These are phyloP conservation scores for Patiria pectinifera DNA, from an alignment of 53 echinoderm and acorn worm species.

Conservation along the genomic window DNA sequence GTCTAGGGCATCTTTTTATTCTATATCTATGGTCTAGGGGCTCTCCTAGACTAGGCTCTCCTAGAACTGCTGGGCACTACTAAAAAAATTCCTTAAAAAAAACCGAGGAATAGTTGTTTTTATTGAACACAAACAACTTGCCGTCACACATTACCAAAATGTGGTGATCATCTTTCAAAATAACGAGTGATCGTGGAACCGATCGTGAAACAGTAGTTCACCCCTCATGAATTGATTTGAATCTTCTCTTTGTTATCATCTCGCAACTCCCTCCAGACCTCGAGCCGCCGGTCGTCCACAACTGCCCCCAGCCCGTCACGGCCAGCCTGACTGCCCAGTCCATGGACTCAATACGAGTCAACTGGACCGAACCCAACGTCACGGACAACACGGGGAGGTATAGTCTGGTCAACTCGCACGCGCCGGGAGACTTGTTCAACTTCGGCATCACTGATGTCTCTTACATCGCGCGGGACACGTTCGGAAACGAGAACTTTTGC, in stretches of 20 bases:
- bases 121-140: too few species aligned
- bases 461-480: slow-evolving; percentile 57
- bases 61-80: too few species aligned
- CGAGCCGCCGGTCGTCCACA: slow-evolving; percentile 63
- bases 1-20: too few species aligned
- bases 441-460: slow-evolving; percentile 49
- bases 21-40: too few species aligned
- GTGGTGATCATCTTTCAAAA: too few species aligned
- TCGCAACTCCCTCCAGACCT: slow-evolving; percentile 37
- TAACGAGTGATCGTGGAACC: too few species aligned
- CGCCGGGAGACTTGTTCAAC: slow-evolving; percentile 55
- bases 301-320: slow-evolving; percentile 55
- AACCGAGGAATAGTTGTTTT: too few species aligned
- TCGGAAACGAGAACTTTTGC: slow-evolving; percentile 59
- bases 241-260: not conserved
- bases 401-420: slow-evolving; percentile 20
- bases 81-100: too few species aligned
- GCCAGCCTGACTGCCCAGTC: slow-evolving; percentile 51
- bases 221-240: not conserved
- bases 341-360: slow-evolving; percentile 43
- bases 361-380: slow-evolving; percentile 68
- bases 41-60: too few species aligned
- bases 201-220: not conserved
- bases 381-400: slow-evolving; percentile 66
- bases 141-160: too few species aligned